Evolutionary conservation across 2,113 vertebrate genomes (phyloP), one percentile per base, ranked within the genome.

Genomic region (Phylloscopus whistleri): DNA sequence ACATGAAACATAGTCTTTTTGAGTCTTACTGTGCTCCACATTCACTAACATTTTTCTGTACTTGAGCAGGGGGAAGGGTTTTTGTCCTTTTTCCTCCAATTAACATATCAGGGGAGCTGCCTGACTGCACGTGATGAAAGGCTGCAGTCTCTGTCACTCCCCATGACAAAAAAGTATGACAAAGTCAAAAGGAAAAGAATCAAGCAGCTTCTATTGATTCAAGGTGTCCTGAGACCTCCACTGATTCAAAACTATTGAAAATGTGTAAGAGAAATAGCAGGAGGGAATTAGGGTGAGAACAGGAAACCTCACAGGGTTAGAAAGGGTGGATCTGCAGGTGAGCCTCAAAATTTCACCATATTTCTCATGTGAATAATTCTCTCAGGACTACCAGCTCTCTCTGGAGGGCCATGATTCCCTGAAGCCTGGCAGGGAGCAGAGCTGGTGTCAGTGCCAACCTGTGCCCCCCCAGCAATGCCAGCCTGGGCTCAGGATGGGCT

Each of bases 401-500:
- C 4, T 7, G 2, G 22, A 6, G 23, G 13, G 28, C 23, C 27
- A 6, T 19, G 23, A 2, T 13, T 20, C 33, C 59, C 44, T 27
- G 51, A 30, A 3, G 20, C 15, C 27, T 7, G 13, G 11, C 30
- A 13, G 43, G 3, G 2, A 12, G 48, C 48, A 19, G 1, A 5
- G 7, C 37, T 53, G 39, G 3, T 46, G 46, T 5, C 48, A 9
- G 37, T 4, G n/a, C 6, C 13, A 94, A 44, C 24, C 22, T n/a
- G 39, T 41, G 76, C 55, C 39, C 1, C 43, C 72, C 17, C 3
- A 6, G 37, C 11, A 11, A 22, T 16, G 15, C 68, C 22, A 27
- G 17, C 66, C 24, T 14, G 5, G 7, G 56, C 7, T 6, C 2
- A 6, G 48, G 31, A 2, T 1, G 7, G 1, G 48, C 8, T 21